Evolutionary conservation across 2,113 vertebrate species (phyloP).

Genomic region (Ivindomyrus marchei): DNA sequence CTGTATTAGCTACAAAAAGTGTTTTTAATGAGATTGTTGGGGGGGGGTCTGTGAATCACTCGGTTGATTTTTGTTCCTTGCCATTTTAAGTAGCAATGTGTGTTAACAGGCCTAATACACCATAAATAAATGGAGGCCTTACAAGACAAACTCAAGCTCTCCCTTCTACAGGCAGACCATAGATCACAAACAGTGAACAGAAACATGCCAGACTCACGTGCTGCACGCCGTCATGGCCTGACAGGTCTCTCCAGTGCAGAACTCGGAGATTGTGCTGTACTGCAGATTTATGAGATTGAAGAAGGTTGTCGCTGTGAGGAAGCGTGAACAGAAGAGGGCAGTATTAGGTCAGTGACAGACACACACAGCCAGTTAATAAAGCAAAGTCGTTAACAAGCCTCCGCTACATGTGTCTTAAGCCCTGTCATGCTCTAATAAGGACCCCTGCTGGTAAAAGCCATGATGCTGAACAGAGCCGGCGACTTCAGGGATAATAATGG

Average conservation of each 20-base stretch:
- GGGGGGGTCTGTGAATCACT: not conserved
- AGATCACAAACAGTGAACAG: not conserved
- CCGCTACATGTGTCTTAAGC: not conserved
- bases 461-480: not conserved
- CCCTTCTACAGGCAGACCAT: not conserved
- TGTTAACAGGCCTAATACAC: not conserved
- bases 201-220: constrained; percentile 73
- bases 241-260: constrained; percentile 96
- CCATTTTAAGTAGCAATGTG: not conserved
- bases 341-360: not conserved
- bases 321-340: constrained; percentile 19
- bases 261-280: constrained; percentile 98
- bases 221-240: constrained; percentile 95
- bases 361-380: not conserved
- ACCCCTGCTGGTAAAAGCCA: not conserved
- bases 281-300: constrained; percentile 99
- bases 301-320: constrained; percentile 85
- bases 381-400: not conserved
- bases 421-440: not conserved
- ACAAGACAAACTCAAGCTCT: not conserved
- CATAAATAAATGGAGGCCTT: not conserved
- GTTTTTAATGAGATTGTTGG: not conserved
- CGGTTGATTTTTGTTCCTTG: not conserved
- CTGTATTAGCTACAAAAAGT: not conserved
- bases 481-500: not conserved